Percentiles rank a stretch among this genome's conserved stretches.
These are phyloP conservation scores for Eciton burchellii DNA, from an alignment of 1,140 invertebrate species.

Conservation along the genomic window DNA sequence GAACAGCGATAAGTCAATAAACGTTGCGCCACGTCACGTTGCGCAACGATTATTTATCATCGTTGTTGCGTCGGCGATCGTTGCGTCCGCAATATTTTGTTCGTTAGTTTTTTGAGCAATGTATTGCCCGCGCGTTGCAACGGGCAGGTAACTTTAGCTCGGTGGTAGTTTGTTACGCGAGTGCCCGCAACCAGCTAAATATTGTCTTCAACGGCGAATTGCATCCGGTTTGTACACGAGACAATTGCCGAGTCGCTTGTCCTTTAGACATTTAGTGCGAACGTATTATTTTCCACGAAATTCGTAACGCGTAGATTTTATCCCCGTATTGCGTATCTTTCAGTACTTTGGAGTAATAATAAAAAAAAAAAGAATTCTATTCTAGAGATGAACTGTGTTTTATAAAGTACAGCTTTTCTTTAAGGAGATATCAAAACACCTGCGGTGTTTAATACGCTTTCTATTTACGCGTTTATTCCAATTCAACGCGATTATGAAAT, in stretches of 20 bases:
- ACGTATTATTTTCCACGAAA: too few species aligned
- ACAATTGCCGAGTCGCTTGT: not conserved
- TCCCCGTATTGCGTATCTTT: too few species aligned
- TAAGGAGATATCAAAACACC: not conserved
- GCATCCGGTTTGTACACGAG: not conserved
- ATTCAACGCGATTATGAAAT: not conserved
- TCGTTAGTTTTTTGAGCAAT: conserved; percentile 18
- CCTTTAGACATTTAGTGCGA: too few species aligned
- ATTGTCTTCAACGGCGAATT: not conserved
- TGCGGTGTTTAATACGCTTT: not conserved
- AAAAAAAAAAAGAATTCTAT: too few species aligned
- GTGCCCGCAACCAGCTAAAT: not conserved
- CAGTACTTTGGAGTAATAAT: too few species aligned
- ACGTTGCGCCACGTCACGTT: not conserved
- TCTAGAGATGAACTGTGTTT: not conserved
- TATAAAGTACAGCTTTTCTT: not conserved
- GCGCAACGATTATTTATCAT: conserved; percentile 44
- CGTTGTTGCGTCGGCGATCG: conserved; percentile 3
- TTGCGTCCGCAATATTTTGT: conserved; percentile 22
- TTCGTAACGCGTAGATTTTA: too few species aligned
- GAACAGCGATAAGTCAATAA: conserved; percentile 32
- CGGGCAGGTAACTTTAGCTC: not conserved
- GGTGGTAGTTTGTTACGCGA: conserved; percentile 12
- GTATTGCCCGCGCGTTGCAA: not conserved
- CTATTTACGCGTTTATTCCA: not conserved